Percentiles rank a stretch among this genome's conserved stretches.
Conservation (phyloP, 2,113 vertebrate genomes). For the Phrynocephalus versicolor region DNA sequence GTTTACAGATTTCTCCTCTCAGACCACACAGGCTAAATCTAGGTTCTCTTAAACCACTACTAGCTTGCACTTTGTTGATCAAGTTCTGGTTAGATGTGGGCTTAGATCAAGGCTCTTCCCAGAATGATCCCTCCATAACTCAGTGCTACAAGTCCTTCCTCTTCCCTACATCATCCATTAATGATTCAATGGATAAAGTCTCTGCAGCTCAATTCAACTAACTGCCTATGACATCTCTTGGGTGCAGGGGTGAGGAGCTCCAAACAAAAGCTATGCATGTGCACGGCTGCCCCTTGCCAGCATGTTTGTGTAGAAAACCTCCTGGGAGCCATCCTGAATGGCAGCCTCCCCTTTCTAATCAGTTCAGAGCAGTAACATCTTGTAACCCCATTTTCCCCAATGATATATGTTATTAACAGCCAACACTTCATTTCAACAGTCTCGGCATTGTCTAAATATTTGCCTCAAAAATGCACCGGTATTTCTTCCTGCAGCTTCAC, state of each 20-base stretch:
- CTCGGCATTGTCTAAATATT: slow-evolving; percentile 67
- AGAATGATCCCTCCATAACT: not conserved
- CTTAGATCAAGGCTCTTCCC: not conserved
- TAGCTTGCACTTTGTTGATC: not conserved
- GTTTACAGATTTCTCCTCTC: too few species aligned
- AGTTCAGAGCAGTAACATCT: slow-evolving; percentile 41
- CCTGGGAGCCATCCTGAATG: not conserved
- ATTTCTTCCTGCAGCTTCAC: slow-evolving; percentile 36
- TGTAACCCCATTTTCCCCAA: slow-evolving; percentile 35
- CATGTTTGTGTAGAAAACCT: not conserved
- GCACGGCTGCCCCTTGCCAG: too few species aligned
- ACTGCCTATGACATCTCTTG: not conserved
- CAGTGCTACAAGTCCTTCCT: too few species aligned
- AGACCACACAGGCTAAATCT: not conserved
- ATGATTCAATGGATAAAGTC: not conserved
- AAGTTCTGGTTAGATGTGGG: not conserved
- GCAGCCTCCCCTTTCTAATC: slow-evolving; percentile 35
- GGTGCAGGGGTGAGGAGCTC: not conserved
- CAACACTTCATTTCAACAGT: slow-evolving; percentile 55
- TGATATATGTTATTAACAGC: slow-evolving; percentile 53
- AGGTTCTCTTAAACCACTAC: too few species aligned
- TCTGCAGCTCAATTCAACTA: not conserved
- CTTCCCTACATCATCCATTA: not conserved
- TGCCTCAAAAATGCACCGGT: slow-evolving; percentile 47
- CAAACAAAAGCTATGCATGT: not conserved